Evolutionary conservation across 2,888 invertebrate species (phyloP).

Genomic region (Andrena camellia): DNA sequence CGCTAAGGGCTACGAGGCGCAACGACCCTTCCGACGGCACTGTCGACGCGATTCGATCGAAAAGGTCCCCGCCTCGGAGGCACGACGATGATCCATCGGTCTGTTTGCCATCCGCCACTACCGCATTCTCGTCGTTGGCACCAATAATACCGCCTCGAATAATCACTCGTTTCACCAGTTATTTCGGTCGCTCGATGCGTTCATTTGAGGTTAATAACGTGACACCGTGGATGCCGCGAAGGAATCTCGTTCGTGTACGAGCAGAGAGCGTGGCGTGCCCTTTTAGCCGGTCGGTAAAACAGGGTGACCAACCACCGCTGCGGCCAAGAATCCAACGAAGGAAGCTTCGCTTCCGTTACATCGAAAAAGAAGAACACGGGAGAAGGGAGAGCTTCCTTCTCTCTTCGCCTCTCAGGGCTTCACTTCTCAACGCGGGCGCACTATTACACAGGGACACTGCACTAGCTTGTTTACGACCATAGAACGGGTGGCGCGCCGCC

Average conservation of each 20-base stretch:
- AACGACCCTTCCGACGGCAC: constrained; percentile 59
- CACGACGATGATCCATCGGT: constrained; percentile 71
- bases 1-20: constrained; percentile 63
- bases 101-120: constrained; percentile 60
- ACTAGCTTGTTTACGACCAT: constrained; percentile 61
- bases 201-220: constrained; percentile 60
- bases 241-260: constrained; percentile 43
- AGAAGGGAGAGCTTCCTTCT: constrained; percentile 11
- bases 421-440: constrained; percentile 45
- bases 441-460: constrained; percentile 61
- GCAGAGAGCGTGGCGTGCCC: constrained; percentile 62
- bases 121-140: constrained; percentile 55
- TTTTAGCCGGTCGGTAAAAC: constrained; percentile 70
- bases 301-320: constrained; percentile 47
- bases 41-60: constrained; percentile 56
- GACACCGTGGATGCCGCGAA: constrained; percentile 55
- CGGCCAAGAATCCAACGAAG: constrained; percentile 29
- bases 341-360: constrained; percentile 3
- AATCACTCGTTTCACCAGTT: constrained; percentile 50
- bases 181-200: constrained; percentile 40
- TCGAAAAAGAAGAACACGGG: constrained; percentile 7
- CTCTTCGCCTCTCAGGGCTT: constrained; percentile 12
- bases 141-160: constrained; percentile 3
- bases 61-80: constrained; percentile 60
- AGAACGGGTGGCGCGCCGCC: constrained; percentile 50